Evolutionary conservation across 1,140 invertebrate species (phyloP), one percentile per base, ranked within the genome.

Genomic region (Heliconius hermathena): DNA sequence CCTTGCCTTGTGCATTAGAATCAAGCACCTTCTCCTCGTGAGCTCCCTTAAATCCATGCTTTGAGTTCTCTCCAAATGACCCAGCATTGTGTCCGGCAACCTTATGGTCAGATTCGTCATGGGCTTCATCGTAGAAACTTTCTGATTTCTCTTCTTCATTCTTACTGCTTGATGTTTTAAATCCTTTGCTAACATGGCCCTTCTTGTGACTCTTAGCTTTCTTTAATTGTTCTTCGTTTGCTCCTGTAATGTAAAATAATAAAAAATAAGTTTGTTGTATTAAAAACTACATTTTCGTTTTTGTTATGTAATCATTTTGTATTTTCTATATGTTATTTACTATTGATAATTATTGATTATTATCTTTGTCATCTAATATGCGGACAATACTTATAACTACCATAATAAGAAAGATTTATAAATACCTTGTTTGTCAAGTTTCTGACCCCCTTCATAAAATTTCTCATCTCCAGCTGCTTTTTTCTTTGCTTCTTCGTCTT

Each of bases 131-230:
- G 79, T 96, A 96, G 92, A 95, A 97, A 82, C 95, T 96, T 84
- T 96, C 96, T 13, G 95, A 95, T 87, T 96, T 96, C 76, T 96
- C 96, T 83, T 95, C 95, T 84, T 97, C 96, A 84, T 97, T 96
- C 79, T 97, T 97, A 81, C 96, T 96, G 82, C 96, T 96, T 0
- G 96, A 96, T 4, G 95, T 95, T 84, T 96, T 96, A 88, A 96
- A 96, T 16, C 96, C 96, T 82, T 96, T 96, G 82, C 95, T 96
- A 36, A 95, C 95, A 86, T 96, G 96, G 1, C 96, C 96, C 79
- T 96, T 97, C 85, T 96, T 96, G 83, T 96, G 96, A 22, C 95
- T 96, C 74, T 95, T 94, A 41, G 95, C 93, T 77, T 93, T 92
- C 57, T 96, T 95, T 36, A 95, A 78, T 78, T 95, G 92, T 71